Conservation (phyloP, 2,888 invertebrate species). For the Hirtodrosophila cameraria region DNA sequence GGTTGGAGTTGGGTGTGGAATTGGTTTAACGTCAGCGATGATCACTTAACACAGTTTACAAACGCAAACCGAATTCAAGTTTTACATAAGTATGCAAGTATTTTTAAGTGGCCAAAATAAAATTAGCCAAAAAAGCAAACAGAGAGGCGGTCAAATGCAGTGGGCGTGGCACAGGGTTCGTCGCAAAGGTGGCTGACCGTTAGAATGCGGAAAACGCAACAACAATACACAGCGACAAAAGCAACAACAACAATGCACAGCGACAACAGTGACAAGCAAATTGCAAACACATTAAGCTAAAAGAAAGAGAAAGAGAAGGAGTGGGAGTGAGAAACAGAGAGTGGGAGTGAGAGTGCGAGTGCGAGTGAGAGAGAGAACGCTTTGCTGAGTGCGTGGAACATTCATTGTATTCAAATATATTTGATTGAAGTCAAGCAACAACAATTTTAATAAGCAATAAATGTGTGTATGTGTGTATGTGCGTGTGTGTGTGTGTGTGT, state of each 20-base stretch:
- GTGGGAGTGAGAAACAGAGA: constrained; percentile 2
- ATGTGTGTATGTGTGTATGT: constrained; percentile 27
- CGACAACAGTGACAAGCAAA: constrained; percentile 15
- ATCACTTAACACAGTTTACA: constrained; percentile 60
- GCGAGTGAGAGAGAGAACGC: neutral
- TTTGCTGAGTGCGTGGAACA: constrained; percentile 21
- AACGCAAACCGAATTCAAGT: neutral
- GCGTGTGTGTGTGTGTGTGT: constrained; percentile 6
- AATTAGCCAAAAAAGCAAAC: constrained; percentile 37
- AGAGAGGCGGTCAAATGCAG: constrained; percentile 51
- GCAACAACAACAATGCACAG: constrained; percentile 7
- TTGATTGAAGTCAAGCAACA: constrained; percentile 46
- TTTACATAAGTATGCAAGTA: constrained; percentile 7
- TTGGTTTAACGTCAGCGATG: constrained; percentile 33
- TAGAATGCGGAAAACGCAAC: constrained; percentile 62
- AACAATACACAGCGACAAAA: constrained; percentile 25
- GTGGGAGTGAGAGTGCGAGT: constrained; percentile 2
- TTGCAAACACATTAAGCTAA: constrained; percentile 40
- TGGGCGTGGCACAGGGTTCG: constrained; percentile 45
- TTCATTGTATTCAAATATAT: constrained; percentile 44
- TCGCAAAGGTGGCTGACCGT: constrained; percentile 62
- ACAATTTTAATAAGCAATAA: constrained; percentile 74
- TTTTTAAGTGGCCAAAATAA: constrained; percentile 39
- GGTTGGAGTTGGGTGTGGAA: too few species aligned
- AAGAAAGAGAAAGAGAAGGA: constrained; percentile 1